These are phyloP conservation scores for Aphelinus certus DNA, from an alignment of 1,140 invertebrate species.

Conservation along the genomic window DNA sequence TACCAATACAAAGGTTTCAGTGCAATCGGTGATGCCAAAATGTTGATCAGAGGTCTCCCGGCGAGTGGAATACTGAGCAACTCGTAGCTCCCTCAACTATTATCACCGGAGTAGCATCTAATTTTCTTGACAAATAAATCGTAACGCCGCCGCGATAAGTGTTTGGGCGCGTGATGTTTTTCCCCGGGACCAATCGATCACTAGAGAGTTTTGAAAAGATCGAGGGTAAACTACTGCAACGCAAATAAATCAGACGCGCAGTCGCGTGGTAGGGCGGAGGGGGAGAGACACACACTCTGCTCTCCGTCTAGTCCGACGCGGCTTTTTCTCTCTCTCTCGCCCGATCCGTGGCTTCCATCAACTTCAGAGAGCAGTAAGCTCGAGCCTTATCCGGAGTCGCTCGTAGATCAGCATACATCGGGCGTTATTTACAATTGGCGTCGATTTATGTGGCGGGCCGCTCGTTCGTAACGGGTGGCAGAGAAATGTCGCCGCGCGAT, in stretches of 20 bases:
- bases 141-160: too few relatives aligned
- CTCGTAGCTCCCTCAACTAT: too few relatives aligned
- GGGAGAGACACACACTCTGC: background rate
- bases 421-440: constrained; percentile 62
- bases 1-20: too few relatives aligned
- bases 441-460: constrained; percentile 58
- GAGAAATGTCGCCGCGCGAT: background rate
- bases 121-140: too few relatives aligned
- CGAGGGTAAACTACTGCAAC: constrained; percentile 2
- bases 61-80: too few relatives aligned
- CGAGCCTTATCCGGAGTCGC: constrained; percentile 5
- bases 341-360: constrained; percentile 17
- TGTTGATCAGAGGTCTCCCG: too few relatives aligned
- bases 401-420: constrained; percentile 58
- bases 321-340: background rate
- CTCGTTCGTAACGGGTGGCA: constrained; percentile 49
- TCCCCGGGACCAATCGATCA: too few relatives aligned
- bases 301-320: constrained; percentile 20
- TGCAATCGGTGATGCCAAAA: too few relatives aligned
- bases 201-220: too few relatives aligned
- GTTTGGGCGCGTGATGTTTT: too few relatives aligned
- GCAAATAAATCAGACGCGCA: constrained; percentile 29
- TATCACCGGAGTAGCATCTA: too few relatives aligned
- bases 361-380: constrained; percentile 1
- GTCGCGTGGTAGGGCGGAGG: background rate